These are phyloP conservation scores for Brachionus rotundiformis DNA, from an alignment of 1,140 invertebrate genomes.

Conservation along the genomic window DNA sequence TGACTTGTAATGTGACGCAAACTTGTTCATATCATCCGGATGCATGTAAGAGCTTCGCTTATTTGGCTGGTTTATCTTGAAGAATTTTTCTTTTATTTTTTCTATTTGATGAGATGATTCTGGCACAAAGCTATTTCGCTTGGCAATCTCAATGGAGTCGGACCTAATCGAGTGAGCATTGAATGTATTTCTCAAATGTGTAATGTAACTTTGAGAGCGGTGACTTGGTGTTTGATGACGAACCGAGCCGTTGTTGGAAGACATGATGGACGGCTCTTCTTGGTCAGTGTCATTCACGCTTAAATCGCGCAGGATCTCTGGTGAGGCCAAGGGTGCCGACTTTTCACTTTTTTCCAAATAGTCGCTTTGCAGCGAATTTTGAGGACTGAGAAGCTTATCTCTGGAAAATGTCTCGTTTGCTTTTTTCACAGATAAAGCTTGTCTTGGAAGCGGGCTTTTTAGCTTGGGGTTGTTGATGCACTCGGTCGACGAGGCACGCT, in stretches of 20 bases:
- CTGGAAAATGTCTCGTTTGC: not conserved
- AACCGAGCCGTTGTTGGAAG: not conserved
- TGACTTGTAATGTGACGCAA: not conserved
- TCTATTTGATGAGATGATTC: constrained; percentile 32
- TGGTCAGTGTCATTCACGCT: constrained; percentile 14
- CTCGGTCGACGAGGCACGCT: constrained; percentile 29
- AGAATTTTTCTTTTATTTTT: constrained; percentile 40
- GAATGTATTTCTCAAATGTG: constrained; percentile 41
- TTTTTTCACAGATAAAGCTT: constrained; percentile 2
- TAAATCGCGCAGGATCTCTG: not conserved
- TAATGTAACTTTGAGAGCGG: not conserved
- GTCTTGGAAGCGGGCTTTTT: not conserved
- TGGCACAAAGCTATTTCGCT: constrained; percentile 21
- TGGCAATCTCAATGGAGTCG: constrained; percentile 26
- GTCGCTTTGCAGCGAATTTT: not conserved
- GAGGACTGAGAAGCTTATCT: not conserved
- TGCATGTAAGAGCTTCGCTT: not conserved
- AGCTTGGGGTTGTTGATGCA: not conserved
- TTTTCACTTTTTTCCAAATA: not conserved
- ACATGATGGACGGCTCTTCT: constrained; percentile 10
- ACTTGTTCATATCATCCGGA: constrained; percentile 16
- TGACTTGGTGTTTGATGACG: not conserved
- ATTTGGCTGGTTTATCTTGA: not conserved
- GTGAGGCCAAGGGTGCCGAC: constrained; percentile 30
- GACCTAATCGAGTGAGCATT: constrained; percentile 23